Base-by-base conservation (phyloP, 2,888 invertebrate genomes). In the Molanna angustata region DNA sequence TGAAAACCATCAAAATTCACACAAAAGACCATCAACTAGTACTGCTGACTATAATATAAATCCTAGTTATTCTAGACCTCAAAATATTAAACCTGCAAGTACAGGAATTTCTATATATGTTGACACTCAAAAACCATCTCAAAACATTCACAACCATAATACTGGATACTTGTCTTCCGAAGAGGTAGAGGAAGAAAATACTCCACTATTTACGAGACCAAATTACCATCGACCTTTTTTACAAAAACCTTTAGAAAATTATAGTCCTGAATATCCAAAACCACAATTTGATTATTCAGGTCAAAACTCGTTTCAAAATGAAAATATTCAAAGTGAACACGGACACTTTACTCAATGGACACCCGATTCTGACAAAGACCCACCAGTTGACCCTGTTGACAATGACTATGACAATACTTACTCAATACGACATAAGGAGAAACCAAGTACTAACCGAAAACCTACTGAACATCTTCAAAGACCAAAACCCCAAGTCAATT, bases 1-100 rank as follows among this genome's bases (percentile, higher is more conserved):
- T 49, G 45, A 61, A 19, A 49, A 59, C 42, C 56, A 56, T 61
- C 62, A 62, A 65, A 49, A 27, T 32, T 32, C 43, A 1, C 48
- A 37, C 21, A 31, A 43, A 22, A 49, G 35, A 35, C 27, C 41
- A 11, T n/a, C 35, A 1, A 33, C 27, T 44, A 49, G 46, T 19
- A 37, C 32, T 35, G 35, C 31, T 6, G 21, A 27, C 32, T 55
- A 53, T 11, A 43, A 43, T 16, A 41, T 46, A 2, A 54, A 56
- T 21, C 41, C 49, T n/a, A 44, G 50, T 42, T 56, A 56, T 7
- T 17, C 44, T 7, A 32, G 40, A 27, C 45, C 44, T 3, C 42
- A 54, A 33, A 31, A 37, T 31, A 21, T 22, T 4, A 49, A 31
- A 48, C 59, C 59, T 2, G 11, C 41, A 11, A 49, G 41, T 39